Evolutionary conservation across 2,888 invertebrate genomes (phyloP).

Genomic region (Pachycephus smyrnensis): DNA sequence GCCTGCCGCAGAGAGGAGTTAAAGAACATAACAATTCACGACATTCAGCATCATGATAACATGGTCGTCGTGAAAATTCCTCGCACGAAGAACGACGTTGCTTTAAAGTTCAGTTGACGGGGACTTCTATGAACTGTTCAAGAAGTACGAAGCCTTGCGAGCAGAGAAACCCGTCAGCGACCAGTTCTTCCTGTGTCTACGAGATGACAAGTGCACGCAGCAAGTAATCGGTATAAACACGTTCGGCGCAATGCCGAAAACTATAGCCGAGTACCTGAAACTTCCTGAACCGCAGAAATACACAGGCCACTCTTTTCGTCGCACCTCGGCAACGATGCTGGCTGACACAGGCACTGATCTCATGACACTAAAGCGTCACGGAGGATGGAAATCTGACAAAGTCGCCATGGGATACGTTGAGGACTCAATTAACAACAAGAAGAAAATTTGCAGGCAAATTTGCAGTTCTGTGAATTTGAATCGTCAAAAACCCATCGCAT

Average conservation of each 20-base stretch:
- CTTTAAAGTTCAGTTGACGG: slow-evolving; percentile 16
- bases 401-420: slow-evolving; percentile 39
- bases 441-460: slow-evolving; percentile 31
- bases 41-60: slow-evolving; percentile 15
- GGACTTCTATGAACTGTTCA: slow-evolving; percentile 17
- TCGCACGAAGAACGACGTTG: slow-evolving; percentile 12
- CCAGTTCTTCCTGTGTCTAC: slow-evolving; percentile 17
- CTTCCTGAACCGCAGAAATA: slow-evolving; percentile 31
- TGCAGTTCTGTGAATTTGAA: slow-evolving; percentile 9
- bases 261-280: slow-evolving; percentile 29
- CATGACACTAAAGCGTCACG: slow-evolving; percentile 34
- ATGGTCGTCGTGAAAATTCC: slow-evolving; percentile 18
- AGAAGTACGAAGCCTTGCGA: slow-evolving; percentile 20
- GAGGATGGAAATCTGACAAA: slow-evolving; percentile 34
- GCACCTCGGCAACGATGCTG: slow-evolving; percentile 34
- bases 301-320: slow-evolving; percentile 36
- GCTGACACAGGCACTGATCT: slow-evolving; percentile 33
- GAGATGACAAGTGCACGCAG: slow-evolving; percentile 19
- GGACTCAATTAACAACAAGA: slow-evolving; percentile 31
- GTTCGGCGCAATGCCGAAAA: slow-evolving; percentile 31
- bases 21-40: slow-evolving; percentile 13
- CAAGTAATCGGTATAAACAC: slow-evolving; percentile 37
- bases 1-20: slow-evolving; percentile 19
- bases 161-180: slow-evolving; percentile 9
- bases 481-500: slow-evolving; percentile 1